These are phyloP conservation scores for Drosophila suzukii DNA, from an alignment of 1,140 invertebrate species.

Conservation along the genomic window DNA sequence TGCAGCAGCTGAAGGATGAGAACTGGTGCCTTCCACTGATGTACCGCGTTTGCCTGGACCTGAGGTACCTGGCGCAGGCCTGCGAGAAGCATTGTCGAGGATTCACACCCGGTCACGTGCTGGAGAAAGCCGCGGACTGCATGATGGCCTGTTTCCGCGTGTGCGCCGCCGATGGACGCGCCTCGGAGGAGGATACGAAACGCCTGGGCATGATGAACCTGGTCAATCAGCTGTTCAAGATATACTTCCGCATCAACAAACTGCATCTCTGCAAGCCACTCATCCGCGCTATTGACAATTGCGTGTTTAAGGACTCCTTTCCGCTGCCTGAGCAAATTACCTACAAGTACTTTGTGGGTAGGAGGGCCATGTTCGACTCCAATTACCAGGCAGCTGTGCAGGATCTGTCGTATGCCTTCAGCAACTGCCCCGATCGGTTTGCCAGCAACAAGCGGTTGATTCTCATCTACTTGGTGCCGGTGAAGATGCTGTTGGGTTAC, in stretches of 20 bases:
- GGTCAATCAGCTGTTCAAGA: constrained; percentile 98
- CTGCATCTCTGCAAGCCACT: constrained; percentile 98
- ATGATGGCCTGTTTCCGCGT: constrained; percentile 97
- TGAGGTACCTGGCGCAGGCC: constrained; percentile 92
- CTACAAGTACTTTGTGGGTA: constrained; percentile 98
- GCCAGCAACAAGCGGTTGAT: constrained; percentile 96
- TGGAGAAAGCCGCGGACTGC: constrained; percentile 97
- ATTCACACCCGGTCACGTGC: constrained; percentile 89
- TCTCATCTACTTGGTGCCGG: constrained; percentile 97
- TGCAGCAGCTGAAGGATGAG: constrained; percentile 96
- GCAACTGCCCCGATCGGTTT: constrained; percentile 93
- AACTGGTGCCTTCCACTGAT: constrained; percentile 98
- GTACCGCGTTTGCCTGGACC: constrained; percentile 94
- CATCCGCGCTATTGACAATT: constrained; percentile 97
- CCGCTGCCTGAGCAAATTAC: constrained; percentile 95
- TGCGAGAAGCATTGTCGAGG: constrained; percentile 87
- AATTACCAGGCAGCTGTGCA: constrained; percentile 97
- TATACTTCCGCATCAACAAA: constrained; percentile 99
- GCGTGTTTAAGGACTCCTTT: constrained; percentile 94
- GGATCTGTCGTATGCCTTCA: constrained; percentile 96
- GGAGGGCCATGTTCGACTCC: constrained; percentile 99
- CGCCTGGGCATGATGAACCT: constrained; percentile 97
- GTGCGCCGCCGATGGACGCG: constrained; percentile 96
- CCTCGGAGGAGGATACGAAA: constrained; percentile 95
- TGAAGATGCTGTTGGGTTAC: constrained; percentile 97